These are phyloP conservation scores for Blastobasis adustella DNA, from an alignment of 2,888 invertebrate species.

Conservation along the genomic window DNA sequence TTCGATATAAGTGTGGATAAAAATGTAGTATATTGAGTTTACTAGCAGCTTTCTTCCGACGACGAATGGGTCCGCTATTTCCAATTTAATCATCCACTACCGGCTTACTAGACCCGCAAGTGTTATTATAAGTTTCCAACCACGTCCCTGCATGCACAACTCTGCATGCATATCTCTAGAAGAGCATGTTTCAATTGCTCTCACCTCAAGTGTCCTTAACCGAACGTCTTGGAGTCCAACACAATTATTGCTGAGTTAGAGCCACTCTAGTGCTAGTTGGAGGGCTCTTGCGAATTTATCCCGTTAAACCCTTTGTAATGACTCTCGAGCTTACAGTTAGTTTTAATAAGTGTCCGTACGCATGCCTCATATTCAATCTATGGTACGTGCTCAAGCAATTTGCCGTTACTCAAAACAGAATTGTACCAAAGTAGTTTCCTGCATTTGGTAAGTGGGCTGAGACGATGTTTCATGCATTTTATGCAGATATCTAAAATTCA, in stretches of 20 bases:
- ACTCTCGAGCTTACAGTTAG: slow-evolving; percentile 5
- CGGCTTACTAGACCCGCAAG: not conserved
- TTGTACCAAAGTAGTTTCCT: slow-evolving; percentile 27
- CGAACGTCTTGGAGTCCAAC: slow-evolving; percentile 29
- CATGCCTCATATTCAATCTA: slow-evolving; percentile 1
- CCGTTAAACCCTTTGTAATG: slow-evolving; percentile 40
- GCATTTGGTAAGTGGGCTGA: slow-evolving; percentile 33
- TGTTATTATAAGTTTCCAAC: slow-evolving; percentile 3
- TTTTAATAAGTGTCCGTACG: slow-evolving; percentile 6
- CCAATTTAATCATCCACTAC: too few species aligned
- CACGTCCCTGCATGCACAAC: slow-evolving; percentile 12
- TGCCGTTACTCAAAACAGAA: slow-evolving; percentile 37
- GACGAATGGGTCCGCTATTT: too few species aligned
- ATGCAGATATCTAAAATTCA: slow-evolving; percentile 50
- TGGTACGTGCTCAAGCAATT: slow-evolving; percentile 10
- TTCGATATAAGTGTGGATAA: too few species aligned
- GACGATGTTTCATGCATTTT: slow-evolving; percentile 30
- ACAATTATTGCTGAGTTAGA: slow-evolving; percentile 33
- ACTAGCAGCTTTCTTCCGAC: too few species aligned
- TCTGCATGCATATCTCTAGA: slow-evolving; percentile 8
- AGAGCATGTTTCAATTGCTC: slow-evolving; percentile 14
- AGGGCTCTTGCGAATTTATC: slow-evolving; percentile 43
- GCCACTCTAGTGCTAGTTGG: slow-evolving; percentile 16
- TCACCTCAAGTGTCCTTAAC: slow-evolving; percentile 6
- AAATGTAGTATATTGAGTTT: too few species aligned